Conservation (phyloP, 2,113 vertebrate species). For the Hypomesus transpacificus region DNA sequence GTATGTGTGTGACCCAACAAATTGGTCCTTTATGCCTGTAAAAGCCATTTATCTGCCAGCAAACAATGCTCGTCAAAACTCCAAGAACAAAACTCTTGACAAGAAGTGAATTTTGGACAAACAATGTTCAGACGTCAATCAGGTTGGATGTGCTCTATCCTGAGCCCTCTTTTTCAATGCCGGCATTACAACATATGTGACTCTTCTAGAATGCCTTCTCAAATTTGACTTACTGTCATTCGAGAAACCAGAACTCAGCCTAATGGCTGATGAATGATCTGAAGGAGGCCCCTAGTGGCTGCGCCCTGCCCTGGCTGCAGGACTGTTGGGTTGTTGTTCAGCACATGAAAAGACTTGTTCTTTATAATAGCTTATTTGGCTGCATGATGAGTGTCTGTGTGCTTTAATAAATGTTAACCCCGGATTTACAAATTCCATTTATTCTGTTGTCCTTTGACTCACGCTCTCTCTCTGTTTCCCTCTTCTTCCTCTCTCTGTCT, state of each 20-base stretch:
- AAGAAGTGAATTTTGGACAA: neutral
- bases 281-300: slow-evolving; percentile 30
- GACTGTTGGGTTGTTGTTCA: slow-evolving; percentile 9
- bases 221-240: no score
- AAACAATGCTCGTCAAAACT: slow-evolving; percentile 13
- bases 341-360: slow-evolving; percentile 43
- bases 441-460: neutral
- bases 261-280: neutral
- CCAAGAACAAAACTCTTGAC: neutral
- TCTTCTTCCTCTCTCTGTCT: neutral
- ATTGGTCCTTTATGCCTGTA: slow-evolving; percentile 14
- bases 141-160: neutral
- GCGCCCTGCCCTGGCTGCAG: slow-evolving; percentile 35
- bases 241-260: neutral
- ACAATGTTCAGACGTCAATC: neutral
- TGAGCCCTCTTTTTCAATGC: no score
- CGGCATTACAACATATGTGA: no score
- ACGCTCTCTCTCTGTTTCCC: slow-evolving; percentile 13
- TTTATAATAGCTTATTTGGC: slow-evolving; percentile 59
- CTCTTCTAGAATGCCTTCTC: no score
- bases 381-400: slow-evolving; percentile 18
- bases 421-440: slow-evolving; percentile 20
- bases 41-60: slow-evolving; percentile 18
- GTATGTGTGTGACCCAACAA: neutral
- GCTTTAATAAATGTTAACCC: slow-evolving; percentile 37